Percentiles rank a stretch among this genome's conserved stretches.
phyloP scores from a whole-genome alignment of 1,140 invertebrate genomes.

The Scaptomyza hsui region DNA sequence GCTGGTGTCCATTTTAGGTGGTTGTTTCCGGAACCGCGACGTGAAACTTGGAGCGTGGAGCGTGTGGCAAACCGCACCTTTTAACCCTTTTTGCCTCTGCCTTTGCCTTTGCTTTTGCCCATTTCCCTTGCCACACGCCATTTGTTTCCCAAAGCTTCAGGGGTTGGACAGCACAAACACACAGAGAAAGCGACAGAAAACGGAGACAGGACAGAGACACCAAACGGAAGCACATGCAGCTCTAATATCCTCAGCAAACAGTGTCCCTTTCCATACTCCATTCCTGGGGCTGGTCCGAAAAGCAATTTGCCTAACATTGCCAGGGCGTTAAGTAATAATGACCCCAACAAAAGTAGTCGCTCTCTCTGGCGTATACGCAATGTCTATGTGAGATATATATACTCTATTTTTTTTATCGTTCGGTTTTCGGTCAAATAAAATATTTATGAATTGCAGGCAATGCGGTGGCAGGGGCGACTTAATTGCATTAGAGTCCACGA shows the following conservation, averaged over 20 bases:
- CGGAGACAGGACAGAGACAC: slow-evolving; percentile 21
- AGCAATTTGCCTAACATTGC: slow-evolving; percentile 78
- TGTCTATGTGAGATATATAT: slow-evolving; percentile 35
- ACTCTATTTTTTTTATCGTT: slow-evolving; percentile 9
- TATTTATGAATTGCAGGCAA: slow-evolving; percentile 77
- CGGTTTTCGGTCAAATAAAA: slow-evolving; percentile 66
- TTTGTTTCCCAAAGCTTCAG: slow-evolving; percentile 43
- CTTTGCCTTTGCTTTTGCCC: not conserved
- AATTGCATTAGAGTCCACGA: slow-evolving; percentile 70
- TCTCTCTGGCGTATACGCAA: slow-evolving; percentile 67
- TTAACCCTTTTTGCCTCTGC: slow-evolving; percentile 62
- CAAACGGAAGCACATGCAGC: slow-evolving; percentile 66
- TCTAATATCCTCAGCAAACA: slow-evolving; percentile 69
- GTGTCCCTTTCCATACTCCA: not conserved
- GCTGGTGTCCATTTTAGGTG: slow-evolving; percentile 67
- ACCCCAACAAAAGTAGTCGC: slow-evolving; percentile 62
- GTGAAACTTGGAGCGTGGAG: slow-evolving; percentile 18
- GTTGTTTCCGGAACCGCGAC: slow-evolving; percentile 59
- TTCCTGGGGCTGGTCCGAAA: slow-evolving; percentile 34
- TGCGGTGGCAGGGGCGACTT: slow-evolving; percentile 63
- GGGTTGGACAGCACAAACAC: slow-evolving; percentile 19
- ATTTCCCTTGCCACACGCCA: slow-evolving; percentile 40
- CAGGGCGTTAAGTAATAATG: slow-evolving; percentile 77
- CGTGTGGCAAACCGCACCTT: slow-evolving; percentile 77
- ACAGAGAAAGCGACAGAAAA: slow-evolving; percentile 9